Base-by-base conservation (phyloP, 2,113 vertebrate species). In the Gallinago jamesoni region DNA sequence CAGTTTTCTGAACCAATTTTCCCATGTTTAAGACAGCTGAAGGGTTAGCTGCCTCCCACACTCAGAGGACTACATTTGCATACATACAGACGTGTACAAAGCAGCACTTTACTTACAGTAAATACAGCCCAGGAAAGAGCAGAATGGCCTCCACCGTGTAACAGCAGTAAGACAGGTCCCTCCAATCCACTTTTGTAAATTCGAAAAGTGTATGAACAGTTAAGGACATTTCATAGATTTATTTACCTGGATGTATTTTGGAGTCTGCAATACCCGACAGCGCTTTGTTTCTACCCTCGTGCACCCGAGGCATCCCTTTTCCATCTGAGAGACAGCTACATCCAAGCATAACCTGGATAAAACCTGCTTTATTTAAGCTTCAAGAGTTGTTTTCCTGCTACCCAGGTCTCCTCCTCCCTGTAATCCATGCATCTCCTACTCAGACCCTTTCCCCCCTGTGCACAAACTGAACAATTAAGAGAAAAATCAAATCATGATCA, bases 41-140 rank as follows among this genome's bases (percentile, higher is more conserved):
- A 27, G 2, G 20, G 25, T 10, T 21, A 48, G 20, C 17, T 52
- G 41, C 70, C 55, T 53, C 41, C 57, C 60, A n/a, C 4, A 4
- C 50, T 56, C 28, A 12, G 39, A 69, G 5, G 14, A 18, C 10
- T 50, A 3, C 9, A 35, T 25, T 20, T 33, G 39, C 52, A 28
- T 4, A 47, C 7, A 31, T 5, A 19, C 1, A 24, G 3, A 75
- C 24, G 90, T 89, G 28, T 28, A 30, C 4, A 63, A 30, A 74
- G 53, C 53, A 94, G 77, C 59, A 60, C 73, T 25, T 77, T 94
- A 98, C 99, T 98, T 93, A 99, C 99, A 67, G 99, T 99, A 92
- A 99, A 99, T 4, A 99, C 99, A 13, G 99, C 99, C 99, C 99
- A 99, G 94, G 99, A 99, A 25, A 99, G 99, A 2, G 99, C 99